Base-by-base conservation (phyloP, 2,888 invertebrate genomes). In the Cosmopolites sordidus region DNA sequence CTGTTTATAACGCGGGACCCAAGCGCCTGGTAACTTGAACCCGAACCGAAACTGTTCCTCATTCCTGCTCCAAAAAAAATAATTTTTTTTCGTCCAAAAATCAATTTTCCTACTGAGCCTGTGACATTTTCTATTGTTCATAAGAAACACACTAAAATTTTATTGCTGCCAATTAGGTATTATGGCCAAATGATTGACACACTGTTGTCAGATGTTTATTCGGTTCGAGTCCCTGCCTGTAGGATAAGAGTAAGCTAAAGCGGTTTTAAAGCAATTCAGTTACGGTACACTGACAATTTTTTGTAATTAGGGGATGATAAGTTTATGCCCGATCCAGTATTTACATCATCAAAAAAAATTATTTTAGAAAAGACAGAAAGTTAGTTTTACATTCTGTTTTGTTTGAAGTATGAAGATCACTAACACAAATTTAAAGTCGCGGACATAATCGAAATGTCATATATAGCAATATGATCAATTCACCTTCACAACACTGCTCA, bases 151-250 rank as follows among this genome's bases (percentile, higher is more conserved):
- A 33, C 33, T 33, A 33, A 3, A 12, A 33, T 12, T 33, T 11
- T 12, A 33, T 33, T 33, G 33, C 11, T 11, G 46, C 46, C 46
- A 46, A 46, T 39, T 39, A 4, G 1, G 22, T 39, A 27, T 18
- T 30, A 37, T 14, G 29, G 12, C 15, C 33, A n/a, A 33, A 22
- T 6, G 5, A n/a, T 33, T 22, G 18, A 46, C 22, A 46, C 39
- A 17, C 39, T 39, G 39, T 45, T 37, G 33, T 11, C 33, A 33
- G 33, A 40, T 49, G 38, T 49, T 22, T 22, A 39, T 73, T 73
- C 73, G 73, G 73, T 73, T 73, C 73, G 72, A 73, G 73, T 72
- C 73, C 73, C 72, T 72, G 70, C 71, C 72, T 72, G 70, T 69
- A 69, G 69, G 68, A 69, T 67, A 64, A 69, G 69, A 62, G 68